These are phyloP conservation scores for Macropis europaea DNA, from an alignment of 2,888 invertebrate genomes.

Conservation along the genomic window DNA sequence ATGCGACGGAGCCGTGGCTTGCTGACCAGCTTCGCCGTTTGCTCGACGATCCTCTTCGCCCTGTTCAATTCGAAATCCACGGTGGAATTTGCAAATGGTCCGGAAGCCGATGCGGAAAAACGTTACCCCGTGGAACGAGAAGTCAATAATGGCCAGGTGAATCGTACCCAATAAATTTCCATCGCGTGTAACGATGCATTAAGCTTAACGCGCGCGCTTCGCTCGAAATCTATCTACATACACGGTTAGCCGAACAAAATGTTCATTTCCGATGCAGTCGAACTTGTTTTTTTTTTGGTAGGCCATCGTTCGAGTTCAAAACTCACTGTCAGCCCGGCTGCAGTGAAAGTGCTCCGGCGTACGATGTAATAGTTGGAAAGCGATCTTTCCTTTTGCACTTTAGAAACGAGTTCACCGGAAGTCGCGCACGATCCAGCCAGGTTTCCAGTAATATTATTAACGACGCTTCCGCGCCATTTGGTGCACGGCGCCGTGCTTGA, in stretches of 20 bases:
- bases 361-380: constrained; percentile 47
- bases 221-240: too few species aligned
- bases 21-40: constrained; percentile 57
- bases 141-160: constrained; percentile 50
- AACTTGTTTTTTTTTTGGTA: not conserved
- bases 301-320: constrained; percentile 11
- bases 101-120: not conserved
- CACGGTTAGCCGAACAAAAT: too few species aligned
- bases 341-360: constrained; percentile 46
- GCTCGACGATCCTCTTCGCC: constrained; percentile 61
- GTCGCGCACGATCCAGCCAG: not conserved
- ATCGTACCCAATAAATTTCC: constrained; percentile 3
- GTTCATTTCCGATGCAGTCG: not conserved
- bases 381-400: constrained; percentile 25
- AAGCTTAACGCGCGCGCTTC: not conserved
- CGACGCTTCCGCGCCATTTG: too few species aligned
- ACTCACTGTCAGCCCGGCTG: not conserved
- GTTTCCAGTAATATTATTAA: not conserved
- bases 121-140: not conserved
- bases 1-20: constrained; percentile 70
- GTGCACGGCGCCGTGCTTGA: too few species aligned
- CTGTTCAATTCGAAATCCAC: constrained; percentile 58
- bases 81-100: constrained; percentile 37
- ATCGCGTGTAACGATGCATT: not conserved
- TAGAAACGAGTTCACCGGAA: constrained; percentile 4